Percentiles rank a stretch among this genome's conserved stretches.
phyloP scores from a whole-genome alignment of 2,888 invertebrate genomes.

The Xylota sylvarum region DNA sequence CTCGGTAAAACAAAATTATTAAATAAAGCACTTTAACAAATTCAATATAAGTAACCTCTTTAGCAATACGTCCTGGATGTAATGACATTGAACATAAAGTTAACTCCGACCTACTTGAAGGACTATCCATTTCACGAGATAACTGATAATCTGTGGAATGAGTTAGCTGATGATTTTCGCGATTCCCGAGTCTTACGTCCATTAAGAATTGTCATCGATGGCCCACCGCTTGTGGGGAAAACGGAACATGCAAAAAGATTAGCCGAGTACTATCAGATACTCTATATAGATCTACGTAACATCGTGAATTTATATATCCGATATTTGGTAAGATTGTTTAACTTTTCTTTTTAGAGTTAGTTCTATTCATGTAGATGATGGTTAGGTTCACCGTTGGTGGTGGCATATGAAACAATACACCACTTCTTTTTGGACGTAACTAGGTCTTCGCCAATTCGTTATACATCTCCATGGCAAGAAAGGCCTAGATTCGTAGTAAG shows the following conservation, averaged over 20 bases:
- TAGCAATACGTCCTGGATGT: constrained; percentile 87
- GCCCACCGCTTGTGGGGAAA: constrained; percentile 89
- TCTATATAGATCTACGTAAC: constrained; percentile 35
- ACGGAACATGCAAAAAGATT: constrained; percentile 84
- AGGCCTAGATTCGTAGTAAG: too few relatives aligned
- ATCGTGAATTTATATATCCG: constrained; percentile 33
- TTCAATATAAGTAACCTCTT: neutral
- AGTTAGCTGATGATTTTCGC: constrained; percentile 86
- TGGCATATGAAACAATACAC: too few relatives aligned
- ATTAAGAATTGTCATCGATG: constrained; percentile 87
- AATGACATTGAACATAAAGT: constrained; percentile 86
- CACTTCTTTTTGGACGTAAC: too few relatives aligned
- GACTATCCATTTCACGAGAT: constrained; percentile 85
- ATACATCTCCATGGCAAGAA: too few relatives aligned
- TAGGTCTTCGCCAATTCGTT: too few relatives aligned
- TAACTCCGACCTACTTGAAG: constrained; percentile 87
- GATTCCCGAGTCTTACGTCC: constrained; percentile 86
- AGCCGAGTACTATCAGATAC: constrained; percentile 43
- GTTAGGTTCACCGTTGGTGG: too few relatives aligned
- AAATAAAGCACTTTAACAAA: neutral
- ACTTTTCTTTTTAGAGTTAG: too few relatives aligned
- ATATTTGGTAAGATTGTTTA: constrained; percentile 50
- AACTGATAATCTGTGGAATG: constrained; percentile 79
- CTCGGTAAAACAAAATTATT: constrained; percentile 80
- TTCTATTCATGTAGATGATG: too few relatives aligned